Percentiles rank a stretch among this genome's conserved stretches.
phyloP scores from a whole-genome alignment of 2,113 vertebrate genomes.

The Hypanus sabinus region DNA sequence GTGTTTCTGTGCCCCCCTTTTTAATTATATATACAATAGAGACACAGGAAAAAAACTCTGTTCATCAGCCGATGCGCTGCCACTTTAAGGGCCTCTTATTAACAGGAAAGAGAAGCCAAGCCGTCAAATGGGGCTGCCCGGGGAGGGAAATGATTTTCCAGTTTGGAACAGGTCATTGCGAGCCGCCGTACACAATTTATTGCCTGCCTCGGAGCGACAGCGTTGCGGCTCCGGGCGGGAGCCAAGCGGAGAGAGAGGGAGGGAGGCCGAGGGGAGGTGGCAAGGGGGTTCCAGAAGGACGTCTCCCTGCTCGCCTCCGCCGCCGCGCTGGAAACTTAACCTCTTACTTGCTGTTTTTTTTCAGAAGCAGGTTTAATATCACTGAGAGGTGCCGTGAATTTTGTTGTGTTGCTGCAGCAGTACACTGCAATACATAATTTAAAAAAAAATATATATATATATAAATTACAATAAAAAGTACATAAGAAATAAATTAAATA shows the following conservation, averaged over 20 bases:
- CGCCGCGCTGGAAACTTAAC: neutral
- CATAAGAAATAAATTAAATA: no score
- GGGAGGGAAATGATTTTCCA: constrained; percentile 56
- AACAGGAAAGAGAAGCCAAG: constrained; percentile 31
- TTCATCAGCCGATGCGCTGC: neutral
- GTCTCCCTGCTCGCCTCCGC: neutral
- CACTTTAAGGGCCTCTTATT: constrained; percentile 34
- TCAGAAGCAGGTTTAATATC: no score
- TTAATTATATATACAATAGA: neutral
- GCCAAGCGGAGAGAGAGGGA: constrained; percentile 73
- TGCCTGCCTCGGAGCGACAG: constrained; percentile 83
- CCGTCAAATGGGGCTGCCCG: constrained; percentile 40
- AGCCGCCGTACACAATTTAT: constrained; percentile 64
- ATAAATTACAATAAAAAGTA: no score
- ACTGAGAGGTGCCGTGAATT: no score
- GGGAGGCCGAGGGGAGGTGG: constrained; percentile 56
- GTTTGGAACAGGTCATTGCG: constrained; percentile 51
- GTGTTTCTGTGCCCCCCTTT: neutral
- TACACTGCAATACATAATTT: no score
- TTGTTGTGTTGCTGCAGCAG: no score
- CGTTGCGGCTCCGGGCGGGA: constrained; percentile 79
- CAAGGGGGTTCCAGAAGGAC: constrained; percentile 14
- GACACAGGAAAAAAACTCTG: neutral
- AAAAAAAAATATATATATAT: no score
- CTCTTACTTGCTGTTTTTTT: neutral